These are phyloP conservation scores for Caligus rogercresseyi DNA, from an alignment of 1,140 invertebrate genomes.

Conservation along the genomic window DNA sequence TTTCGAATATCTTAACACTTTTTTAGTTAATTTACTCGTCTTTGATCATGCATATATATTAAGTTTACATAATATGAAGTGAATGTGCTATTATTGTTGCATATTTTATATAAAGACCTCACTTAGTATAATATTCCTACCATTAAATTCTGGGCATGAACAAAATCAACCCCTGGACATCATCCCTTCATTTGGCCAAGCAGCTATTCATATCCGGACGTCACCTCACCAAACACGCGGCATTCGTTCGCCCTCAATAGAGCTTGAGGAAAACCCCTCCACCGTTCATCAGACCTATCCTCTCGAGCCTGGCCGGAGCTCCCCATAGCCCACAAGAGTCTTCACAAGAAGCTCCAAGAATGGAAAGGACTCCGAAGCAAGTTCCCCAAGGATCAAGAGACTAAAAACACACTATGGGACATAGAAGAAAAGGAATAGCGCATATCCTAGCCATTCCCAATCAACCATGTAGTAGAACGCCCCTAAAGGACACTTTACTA, in stretches of 20 bases:
- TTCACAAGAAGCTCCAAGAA: not conserved
- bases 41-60: too few relatives aligned
- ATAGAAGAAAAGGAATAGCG: not conserved
- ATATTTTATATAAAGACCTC: too few relatives aligned
- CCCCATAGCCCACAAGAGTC: not conserved
- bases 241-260: not conserved
- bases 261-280: too few relatives aligned
- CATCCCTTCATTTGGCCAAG: not conserved
- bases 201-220: not conserved
- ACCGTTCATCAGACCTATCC: too few relatives aligned
- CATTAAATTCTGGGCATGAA: too few relatives aligned
- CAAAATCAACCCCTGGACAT: not conserved
- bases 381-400: not conserved
- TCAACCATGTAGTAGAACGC: too few relatives aligned
- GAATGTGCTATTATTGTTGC: too few relatives aligned
- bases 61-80: too few relatives aligned
- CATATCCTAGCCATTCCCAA: not conserved
- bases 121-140: too few relatives aligned
- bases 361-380: not conserved
- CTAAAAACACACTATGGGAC: not conserved
- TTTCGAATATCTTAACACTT: too few relatives aligned
- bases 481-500: too few relatives aligned
- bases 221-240: not conserved
- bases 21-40: too few relatives aligned
- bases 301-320: not conserved